Evolutionary conservation across 2,888 invertebrate genomes (phyloP), one percentile per base, ranked within the genome.

Genomic region (Mesorhabditis sp.): DNA sequence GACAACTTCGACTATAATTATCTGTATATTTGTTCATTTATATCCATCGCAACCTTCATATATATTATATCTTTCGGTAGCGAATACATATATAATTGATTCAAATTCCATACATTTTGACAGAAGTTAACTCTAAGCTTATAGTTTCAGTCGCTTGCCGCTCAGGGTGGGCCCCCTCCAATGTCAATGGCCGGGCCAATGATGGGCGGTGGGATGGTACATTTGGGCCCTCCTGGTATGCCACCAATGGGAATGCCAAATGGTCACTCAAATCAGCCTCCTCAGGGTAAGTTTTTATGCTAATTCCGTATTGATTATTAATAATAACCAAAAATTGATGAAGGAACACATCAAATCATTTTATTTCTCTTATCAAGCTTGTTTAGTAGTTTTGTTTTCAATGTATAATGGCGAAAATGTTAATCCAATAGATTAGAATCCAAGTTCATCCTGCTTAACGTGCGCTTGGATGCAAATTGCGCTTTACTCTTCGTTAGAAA

Each of bases 101-200:
- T 28, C 28, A 28, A 28, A 28, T 28, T 28, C 28, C 1, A 28
- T 28, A 28, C 28, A 28, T 28, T 28, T 28, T 28, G 1, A 28
- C 28, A 28, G 28, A 28, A 28, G 28, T 28, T 28, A 28, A 28
- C 28, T 28, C 28, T 28, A 28, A 28, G 28, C 28, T 28, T 28
- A 28, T 28, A 28, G 28, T 50, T 50, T 50, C 58, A 50, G 58
- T 13, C 10, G 7, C 58, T 50, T 10, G 58, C 58, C 58, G 58
- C 58, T 50, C 58, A 50, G n/a, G 58, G 58, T 50, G 58, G 58
- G n/a, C 58, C 58, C 58, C 58, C 58, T 10, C 58, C 58, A n/a
- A 50, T 50, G 58, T 10, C 10, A 50, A 50, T 50, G 58, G 10
- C 58, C n/a, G 58, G 58, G n/a, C 10, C 10, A 50, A 50, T 50